Evolutionary conservation across 2,113 vertebrate species (phyloP).

Genomic region (Stegostoma tigrinum): DNA sequence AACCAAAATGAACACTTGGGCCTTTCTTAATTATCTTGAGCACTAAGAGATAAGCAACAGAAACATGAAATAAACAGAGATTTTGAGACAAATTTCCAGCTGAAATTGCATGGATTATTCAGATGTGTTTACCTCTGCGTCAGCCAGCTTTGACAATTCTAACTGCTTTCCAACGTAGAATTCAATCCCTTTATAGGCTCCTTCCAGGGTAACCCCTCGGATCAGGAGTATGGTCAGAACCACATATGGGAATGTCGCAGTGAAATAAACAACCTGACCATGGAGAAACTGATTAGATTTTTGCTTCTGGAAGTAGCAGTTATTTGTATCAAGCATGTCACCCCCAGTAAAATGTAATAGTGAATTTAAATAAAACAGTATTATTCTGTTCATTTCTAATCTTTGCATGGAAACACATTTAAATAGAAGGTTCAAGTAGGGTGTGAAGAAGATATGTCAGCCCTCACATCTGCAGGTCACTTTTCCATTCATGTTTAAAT

Average conservation of each 20-base stretch:
- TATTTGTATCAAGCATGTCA: too few relatives aligned
- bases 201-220: constrained; percentile 78
- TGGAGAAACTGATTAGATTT: background rate
- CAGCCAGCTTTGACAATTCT: constrained; percentile 77
- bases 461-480: background rate
- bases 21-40: background rate
- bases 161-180: constrained; percentile 85
- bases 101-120: background rate
- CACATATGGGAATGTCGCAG: constrained; percentile 67
- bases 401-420: background rate
- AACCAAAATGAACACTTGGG: background rate
- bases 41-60: background rate
- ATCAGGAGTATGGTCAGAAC: constrained; percentile 80
- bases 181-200: constrained; percentile 57
- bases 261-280: background rate
- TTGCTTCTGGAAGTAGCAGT: background rate
- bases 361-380: background rate
- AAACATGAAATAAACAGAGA: background rate
- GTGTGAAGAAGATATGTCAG: background rate
- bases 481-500: background rate
- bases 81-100: background rate
- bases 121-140: constrained; percentile 66
- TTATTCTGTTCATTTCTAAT: background rate
- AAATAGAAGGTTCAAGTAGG: background rate
- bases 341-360: background rate